Base-by-base conservation (phyloP, 2,113 vertebrate genomes). In the Lagopus leucura region DNA sequence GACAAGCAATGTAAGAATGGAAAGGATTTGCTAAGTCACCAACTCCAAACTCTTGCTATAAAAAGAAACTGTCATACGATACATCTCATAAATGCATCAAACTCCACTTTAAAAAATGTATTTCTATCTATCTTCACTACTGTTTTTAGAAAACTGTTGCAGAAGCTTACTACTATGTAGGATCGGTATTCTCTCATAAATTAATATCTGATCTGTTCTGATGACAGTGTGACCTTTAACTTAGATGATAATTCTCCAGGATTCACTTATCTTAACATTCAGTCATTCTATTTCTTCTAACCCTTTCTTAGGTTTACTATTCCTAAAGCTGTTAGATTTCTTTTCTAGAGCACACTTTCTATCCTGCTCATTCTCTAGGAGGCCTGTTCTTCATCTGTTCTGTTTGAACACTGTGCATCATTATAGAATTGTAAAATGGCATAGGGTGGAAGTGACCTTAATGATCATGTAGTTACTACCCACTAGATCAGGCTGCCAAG, bases 11-110 rank as follows among this genome's bases (percentile, higher is more conserved):
- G 88, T 55, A 92, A 85, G 61, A 92, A 13, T 86, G 52, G 61
- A 86, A 85, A 22, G 15, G 82, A 92, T 83, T 92, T 95, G 69
- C 65, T 93, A 94, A 91, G 32, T 93, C 90, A 95, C 95, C 79
- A 90, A 16, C 90, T 86, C 34, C 52, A 90, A 92, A 77, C 17
- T 82, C 43, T 42, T 67, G 11, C 38, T 94, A 67, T 81, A 55
- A 94, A 86, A 93, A 20, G 69, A 86, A 93, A 81, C 19, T 38
- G 25, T 74, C 61, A 72, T 47, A 86, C 36, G 42, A 88, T 83
- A 28, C 47, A 74, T 66, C 50, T 38, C 14, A 74, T 38, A 94
- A 93, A 75, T 43, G 28, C 25, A 86, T 57, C 34, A 81, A 52
- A 28, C 10, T 86, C 81, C 72, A 71, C 12, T 54, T 91, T 87